phyloP scores from a whole-genome alignment of 2,797 vertebrate genomes.

The Sparus aurata region DNA sequence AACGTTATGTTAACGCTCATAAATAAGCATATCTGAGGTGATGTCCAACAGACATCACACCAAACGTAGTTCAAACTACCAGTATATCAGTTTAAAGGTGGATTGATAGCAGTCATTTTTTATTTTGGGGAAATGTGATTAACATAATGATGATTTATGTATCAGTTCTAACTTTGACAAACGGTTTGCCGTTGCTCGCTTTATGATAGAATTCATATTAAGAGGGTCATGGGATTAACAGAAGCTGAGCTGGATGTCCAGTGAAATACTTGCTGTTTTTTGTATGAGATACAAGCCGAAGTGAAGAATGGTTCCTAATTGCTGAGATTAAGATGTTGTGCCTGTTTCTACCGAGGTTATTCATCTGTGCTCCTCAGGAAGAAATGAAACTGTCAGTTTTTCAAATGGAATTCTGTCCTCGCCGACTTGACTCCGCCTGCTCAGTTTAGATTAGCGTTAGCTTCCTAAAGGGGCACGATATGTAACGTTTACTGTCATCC shows the following conservation, averaged over 20 bases:
- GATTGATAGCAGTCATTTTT: rapidly evolving
- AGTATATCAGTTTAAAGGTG: not conserved
- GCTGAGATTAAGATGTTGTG: rapidly evolving
- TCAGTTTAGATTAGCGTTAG: slow-evolving; percentile 19
- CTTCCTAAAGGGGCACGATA: not conserved
- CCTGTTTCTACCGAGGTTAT: rapidly evolving
- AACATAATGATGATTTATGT: not conserved
- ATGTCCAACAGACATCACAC: not conserved
- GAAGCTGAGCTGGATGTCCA: not conserved
- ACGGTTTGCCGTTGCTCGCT: not conserved
- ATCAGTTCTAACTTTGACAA: not conserved
- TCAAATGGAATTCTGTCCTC: rapidly evolving
- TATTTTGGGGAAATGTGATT: not conserved
- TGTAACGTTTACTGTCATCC: not conserved
- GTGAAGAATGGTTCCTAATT: rapidly evolving
- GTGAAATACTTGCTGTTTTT: not conserved
- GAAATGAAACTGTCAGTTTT: not conserved
- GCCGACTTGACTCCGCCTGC: not conserved
- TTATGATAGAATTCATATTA: not conserved
- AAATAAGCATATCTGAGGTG: not conserved
- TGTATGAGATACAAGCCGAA: not conserved
- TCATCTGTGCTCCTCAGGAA: rapidly evolving
- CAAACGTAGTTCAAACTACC: not conserved
- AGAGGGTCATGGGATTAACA: rapidly evolving
- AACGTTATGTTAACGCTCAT: not conserved